A percentile compares a stretch with the other conserved stretches of the same genome.
Evolutionary conservation across 2,797 vertebrate species (phyloP).

Genomic region (Coregonus sp.): DNA sequence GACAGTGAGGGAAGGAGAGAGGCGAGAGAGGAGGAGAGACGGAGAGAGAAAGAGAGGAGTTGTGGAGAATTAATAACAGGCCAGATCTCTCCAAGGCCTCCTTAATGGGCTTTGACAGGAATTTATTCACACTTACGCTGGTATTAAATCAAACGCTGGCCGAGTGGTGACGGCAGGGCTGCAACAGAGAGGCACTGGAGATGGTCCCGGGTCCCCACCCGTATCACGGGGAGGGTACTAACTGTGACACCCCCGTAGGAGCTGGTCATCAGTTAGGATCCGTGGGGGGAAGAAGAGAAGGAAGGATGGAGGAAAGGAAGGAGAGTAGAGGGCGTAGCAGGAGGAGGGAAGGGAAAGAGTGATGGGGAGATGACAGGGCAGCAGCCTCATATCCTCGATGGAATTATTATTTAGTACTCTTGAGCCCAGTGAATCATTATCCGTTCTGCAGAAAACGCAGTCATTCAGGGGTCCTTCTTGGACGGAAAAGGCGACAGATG

Average conservation of each 20-base stretch:
- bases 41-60: slow-evolving; percentile 57
- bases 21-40: slow-evolving; percentile 28
- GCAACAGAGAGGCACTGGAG: slow-evolving; percentile 42
- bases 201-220: slow-evolving; percentile 40
- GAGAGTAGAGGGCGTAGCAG: slow-evolving; percentile 9
- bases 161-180: slow-evolving; percentile 66
- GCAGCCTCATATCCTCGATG: slow-evolving; percentile 65
- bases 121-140: slow-evolving; percentile 84
- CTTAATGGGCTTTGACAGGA: slow-evolving; percentile 85
- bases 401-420: slow-evolving; percentile 67
- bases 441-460: slow-evolving; percentile 51
- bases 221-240: slow-evolving; percentile 11
- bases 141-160: slow-evolving; percentile 80
- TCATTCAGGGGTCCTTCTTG: not conserved
- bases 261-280: slow-evolving; percentile 4
- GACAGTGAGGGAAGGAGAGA: slow-evolving; percentile 38
- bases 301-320: not conserved
- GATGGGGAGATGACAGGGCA: slow-evolving; percentile 59
- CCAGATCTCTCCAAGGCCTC: slow-evolving; percentile 81
- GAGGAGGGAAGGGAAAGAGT: slow-evolving; percentile 55
- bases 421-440: slow-evolving; percentile 65
- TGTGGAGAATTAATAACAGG: slow-evolving; percentile 82
- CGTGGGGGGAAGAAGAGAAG: slow-evolving; percentile 34
- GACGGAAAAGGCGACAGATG: not conserved
- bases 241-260: slow-evolving; percentile 28